A percentile compares a stretch with the other conserved stretches of the same genome.
These are phyloP conservation scores for Lonchura striata DNA, from an alignment of 2,113 vertebrate genomes.

Conservation along the genomic window DNA sequence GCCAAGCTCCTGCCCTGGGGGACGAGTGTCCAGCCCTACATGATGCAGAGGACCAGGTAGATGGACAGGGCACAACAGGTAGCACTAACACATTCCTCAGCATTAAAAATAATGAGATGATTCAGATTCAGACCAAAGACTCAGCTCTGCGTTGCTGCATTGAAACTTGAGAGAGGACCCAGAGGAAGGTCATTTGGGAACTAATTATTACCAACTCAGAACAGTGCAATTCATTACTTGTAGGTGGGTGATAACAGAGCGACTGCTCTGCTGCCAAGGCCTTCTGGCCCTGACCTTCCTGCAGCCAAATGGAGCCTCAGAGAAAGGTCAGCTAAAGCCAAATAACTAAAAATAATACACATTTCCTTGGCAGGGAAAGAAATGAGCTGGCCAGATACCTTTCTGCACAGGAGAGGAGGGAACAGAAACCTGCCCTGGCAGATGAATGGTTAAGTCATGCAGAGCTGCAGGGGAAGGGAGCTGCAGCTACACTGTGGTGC, in stretches of 20 bases:
- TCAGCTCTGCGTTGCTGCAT: background rate
- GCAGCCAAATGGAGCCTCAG: background rate
- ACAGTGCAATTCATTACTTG: background rate
- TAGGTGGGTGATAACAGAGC: background rate
- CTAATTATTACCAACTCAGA: background rate
- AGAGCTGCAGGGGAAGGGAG: background rate
- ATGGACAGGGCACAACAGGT: accelerated
- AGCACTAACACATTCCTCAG: background rate
- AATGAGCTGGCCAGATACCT: background rate
- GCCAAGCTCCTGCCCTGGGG: background rate
- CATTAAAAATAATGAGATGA: background rate
- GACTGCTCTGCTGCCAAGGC: background rate
- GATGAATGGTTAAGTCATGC: accelerated
- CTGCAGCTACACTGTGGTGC: background rate
- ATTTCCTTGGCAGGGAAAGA: background rate
- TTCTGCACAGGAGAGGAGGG: background rate
- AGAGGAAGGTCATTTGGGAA: background rate
- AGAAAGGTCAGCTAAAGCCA: background rate
- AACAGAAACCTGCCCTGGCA: background rate
- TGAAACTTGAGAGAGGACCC: background rate
- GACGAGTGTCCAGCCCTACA: background rate
- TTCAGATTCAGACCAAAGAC: background rate
- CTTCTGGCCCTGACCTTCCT: background rate
- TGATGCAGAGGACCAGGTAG: background rate
- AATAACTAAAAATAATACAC: background rate